Conservation (phyloP, 1,140 invertebrate genomes). For the Magallana gigas region DNA sequence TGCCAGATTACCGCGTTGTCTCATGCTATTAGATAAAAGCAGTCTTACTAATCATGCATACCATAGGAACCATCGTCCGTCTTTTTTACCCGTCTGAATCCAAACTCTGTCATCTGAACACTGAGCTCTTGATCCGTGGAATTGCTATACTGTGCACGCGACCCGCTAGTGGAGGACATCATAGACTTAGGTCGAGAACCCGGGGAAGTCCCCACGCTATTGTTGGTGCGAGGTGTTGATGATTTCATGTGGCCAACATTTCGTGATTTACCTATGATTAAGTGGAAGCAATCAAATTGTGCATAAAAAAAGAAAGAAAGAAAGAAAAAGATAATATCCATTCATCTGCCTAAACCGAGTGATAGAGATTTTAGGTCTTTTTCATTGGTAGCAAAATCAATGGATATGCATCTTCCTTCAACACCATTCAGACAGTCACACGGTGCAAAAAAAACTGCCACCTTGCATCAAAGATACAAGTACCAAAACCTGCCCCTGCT, state of each 20-base stretch:
- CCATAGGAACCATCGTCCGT: slow-evolving; percentile 51
- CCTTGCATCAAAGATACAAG: neutral
- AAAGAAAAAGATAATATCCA: neutral
- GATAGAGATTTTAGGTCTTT: neutral
- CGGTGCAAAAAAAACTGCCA: neutral
- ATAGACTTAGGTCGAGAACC: slow-evolving; percentile 50
- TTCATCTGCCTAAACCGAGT: neutral
- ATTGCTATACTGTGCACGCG: slow-evolving; percentile 46
- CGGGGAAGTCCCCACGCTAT: slow-evolving; percentile 5
- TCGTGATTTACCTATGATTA: slow-evolving; percentile 21
- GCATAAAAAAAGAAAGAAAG: neutral
- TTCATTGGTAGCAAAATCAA: neutral
- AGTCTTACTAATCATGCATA: slow-evolving; percentile 57
- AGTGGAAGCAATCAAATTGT: slow-evolving; percentile 25
- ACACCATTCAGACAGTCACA: neutral
- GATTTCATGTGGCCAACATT: slow-evolving; percentile 17
- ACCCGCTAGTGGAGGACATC: slow-evolving; percentile 44
- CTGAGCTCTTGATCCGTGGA: slow-evolving; percentile 48
- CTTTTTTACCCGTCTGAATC: slow-evolving; percentile 57
- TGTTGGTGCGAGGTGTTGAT: neutral
- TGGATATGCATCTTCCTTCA: neutral
- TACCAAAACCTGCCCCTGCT: no score
- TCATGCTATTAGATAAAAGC: slow-evolving; percentile 54
- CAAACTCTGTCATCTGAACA: slow-evolving; percentile 59
- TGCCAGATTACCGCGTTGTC: neutral